Base-by-base conservation (phyloP, 2,113 vertebrate genomes). In the Butorides virescens region DNA sequence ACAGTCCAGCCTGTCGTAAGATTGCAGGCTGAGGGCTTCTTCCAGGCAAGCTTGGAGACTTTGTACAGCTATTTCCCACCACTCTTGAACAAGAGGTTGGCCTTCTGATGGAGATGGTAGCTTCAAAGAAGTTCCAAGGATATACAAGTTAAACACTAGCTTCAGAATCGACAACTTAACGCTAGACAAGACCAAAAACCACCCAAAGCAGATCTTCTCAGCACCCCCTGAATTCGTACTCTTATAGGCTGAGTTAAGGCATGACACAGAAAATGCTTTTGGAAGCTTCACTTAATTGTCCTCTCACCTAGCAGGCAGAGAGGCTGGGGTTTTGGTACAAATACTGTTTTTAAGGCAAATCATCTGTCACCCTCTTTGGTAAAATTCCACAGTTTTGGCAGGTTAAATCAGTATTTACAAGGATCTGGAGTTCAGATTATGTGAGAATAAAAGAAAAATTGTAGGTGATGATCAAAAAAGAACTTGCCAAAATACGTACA, bases 401-500 rank as follows among this genome's bases (percentile, higher is more conserved):
- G 4, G 13, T 52, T 85, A 39, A 47, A 55, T 47, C 10, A 15
- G 6, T 39, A 25, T 46, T 70, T 12, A 65, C 29, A 92, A 59
- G 20, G n/a, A 66, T 50, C 15, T 32, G 36, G 36, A 76, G 21
- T 34, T 73, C 71, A 42, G n/a, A 72, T 34, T 50, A 10, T 30
- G 25, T 32, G 17, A 77, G 71, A 76, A 46, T 23, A 21, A 82
- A 72, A n/a, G 19, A 76, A 76, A 86, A 86, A 73, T 11, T 0
- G 1, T 8, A 68, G 34, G 36, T 39, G 20, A 68, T 12, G 5
- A 72, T 21, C 23, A 72, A 44, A 32, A 65, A 84, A 59, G 55
- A 53, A 42, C 12, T 32, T 1, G 0, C 23, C 37, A 34, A 58
- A 23, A 66, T 29, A 46, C 0, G 2, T 1, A 36, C 13, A 8